These are phyloP conservation scores for Hirtodrosophila trivittata DNA, from an alignment of 2,888 invertebrate genomes.

Conservation along the genomic window DNA sequence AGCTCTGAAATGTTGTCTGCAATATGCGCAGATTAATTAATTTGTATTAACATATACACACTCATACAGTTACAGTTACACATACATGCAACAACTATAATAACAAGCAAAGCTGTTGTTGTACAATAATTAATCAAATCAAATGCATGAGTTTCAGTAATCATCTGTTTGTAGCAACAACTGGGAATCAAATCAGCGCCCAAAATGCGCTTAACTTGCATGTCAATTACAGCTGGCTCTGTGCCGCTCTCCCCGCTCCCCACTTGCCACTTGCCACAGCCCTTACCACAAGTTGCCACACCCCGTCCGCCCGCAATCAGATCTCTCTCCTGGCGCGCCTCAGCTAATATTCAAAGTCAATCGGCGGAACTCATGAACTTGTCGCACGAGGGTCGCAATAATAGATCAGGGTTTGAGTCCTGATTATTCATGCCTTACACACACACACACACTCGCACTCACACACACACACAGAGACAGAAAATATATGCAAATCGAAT, in stretches of 20 bases:
- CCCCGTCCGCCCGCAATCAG: neutral
- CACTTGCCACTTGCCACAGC: neutral
- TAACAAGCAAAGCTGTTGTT: constrained; percentile 46
- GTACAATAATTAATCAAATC: constrained; percentile 72
- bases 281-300: neutral
- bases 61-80: constrained; percentile 1
- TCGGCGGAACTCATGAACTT: constrained; percentile 72
- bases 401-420: constrained; percentile 41
- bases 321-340: neutral
- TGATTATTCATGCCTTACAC: constrained; percentile 69
- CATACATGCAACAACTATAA: constrained; percentile 8
- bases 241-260: constrained; percentile 2
- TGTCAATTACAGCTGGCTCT: constrained; percentile 74
- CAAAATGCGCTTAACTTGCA: constrained; percentile 70
- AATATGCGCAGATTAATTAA: constrained; percentile 74
- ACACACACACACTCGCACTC: constrained; percentile 16
- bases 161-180: constrained; percentile 52
- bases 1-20: constrained; percentile 47
- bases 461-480: constrained; percentile 10
- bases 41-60: constrained; percentile 69
- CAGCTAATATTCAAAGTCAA: constrained; percentile 76
- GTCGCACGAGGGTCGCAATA: constrained; percentile 44
- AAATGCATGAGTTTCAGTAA: constrained; percentile 74
- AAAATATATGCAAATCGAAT: constrained; percentile 77
- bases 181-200: constrained; percentile 70